Percentiles rank a stretch among this genome's conserved stretches.
Evolutionary conservation across 2,113 vertebrate genomes (phyloP).

Genomic region (Marcusenius ussheri): DNA sequence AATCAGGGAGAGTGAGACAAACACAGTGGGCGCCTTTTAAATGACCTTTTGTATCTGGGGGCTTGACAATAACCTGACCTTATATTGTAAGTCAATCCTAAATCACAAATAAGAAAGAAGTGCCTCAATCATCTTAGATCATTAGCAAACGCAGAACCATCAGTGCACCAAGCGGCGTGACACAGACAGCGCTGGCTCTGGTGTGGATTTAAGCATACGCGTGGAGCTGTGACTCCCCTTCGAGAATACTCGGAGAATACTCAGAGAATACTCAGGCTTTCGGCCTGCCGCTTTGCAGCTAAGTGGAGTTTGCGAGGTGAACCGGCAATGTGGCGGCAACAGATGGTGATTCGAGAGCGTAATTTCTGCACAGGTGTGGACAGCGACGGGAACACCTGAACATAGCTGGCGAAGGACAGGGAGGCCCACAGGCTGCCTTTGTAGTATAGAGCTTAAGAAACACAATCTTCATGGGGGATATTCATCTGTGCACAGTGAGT

Average conservation of each 20-base stretch:
- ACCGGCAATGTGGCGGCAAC: slow-evolving; percentile 29
- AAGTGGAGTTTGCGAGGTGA: slow-evolving; percentile 17
- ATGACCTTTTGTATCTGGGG: not conserved
- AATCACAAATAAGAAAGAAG: not conserved
- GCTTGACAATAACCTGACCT: not conserved
- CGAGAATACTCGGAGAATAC: not conserved
- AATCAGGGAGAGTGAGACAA: slow-evolving; percentile 10
- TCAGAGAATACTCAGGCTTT: not conserved
- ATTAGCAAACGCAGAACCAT: not conserved
- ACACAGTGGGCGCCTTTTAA: slow-evolving; percentile 1
- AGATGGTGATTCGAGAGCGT: slow-evolving; percentile 27
- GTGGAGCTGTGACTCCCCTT: not conserved
- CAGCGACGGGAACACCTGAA: slow-evolving; percentile 19
- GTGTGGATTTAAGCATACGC: not conserved
- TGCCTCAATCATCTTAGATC: not conserved
- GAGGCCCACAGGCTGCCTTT: not conserved
- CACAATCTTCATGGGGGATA: not conserved
- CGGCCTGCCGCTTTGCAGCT: not conserved
- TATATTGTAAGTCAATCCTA: not conserved
- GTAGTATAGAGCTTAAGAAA: not conserved
- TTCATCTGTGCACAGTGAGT: not conserved
- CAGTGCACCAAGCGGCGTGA: not conserved
- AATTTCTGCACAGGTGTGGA: slow-evolving; percentile 25
- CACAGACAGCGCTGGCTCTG: not conserved
- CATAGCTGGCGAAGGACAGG: not conserved